Base-by-base conservation (phyloP, 2,888 invertebrate genomes). In the Melanostoma mellinum region DNA sequence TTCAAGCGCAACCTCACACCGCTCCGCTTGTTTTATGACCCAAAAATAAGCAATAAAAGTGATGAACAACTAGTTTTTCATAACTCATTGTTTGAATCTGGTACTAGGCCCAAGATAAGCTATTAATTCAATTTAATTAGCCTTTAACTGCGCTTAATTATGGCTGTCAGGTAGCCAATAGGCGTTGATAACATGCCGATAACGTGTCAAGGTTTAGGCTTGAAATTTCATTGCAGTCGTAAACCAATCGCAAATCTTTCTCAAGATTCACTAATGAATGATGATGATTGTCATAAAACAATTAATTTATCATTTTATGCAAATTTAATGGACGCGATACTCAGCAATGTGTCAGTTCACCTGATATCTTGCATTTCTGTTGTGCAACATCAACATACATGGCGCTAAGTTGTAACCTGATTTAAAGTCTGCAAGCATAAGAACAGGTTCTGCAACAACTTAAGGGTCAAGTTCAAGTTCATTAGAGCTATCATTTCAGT, bases 111-210 rank as follows among this genome's bases (percentile, higher is more conserved):
- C 68, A 73, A 72, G 68, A 68, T 55, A 61, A 72, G 76, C 81
- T 67, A 72, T 81, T 68, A 81, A 81, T 81, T 68, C 61, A 42
- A 30, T 76, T 33, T 76, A 76, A 81, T 76, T 80, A 73, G 81
- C 61, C 67, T 48, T 61, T 63, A 36, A 30, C 46, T 75, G 76
- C 68, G 71, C 76, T 68, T 81, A 81, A 81, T 81, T 76, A n/a
- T n/a, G 56, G 67, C 72, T 67, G 50, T 63, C 65, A 42, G 71
- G 71, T 72, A 20, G 20, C 20, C 20, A 20, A 20, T 20, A 20
- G 44, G 61, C 48, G 36, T 9, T 60, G 56, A 52, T 52, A 56
- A 52, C 67, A 48, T 48, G 48, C 61, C 72, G 55, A 61, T 68
- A 63, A 58, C 61, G 48, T 79, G 81, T 73, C 81, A 81, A 81